Percentiles rank a stretch among this genome's conserved stretches.
Conservation (phyloP, 2,888 invertebrate genomes). For the Lumbricus terrestris region DNA sequence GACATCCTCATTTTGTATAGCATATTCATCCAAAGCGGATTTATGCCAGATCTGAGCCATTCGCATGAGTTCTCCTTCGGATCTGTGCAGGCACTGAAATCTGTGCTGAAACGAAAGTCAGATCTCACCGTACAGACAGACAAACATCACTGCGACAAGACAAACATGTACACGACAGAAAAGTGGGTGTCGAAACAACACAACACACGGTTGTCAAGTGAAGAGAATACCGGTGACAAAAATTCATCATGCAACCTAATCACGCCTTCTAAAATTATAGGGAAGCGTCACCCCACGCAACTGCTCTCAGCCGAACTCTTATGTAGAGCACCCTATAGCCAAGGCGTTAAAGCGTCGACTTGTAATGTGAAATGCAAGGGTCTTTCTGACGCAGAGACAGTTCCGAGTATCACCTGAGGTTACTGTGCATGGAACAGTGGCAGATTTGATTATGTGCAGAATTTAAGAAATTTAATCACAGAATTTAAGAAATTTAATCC, state of each 20-base stretch:
- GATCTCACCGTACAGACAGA: not conserved
- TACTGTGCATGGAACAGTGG: no score
- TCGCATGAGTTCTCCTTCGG: not conserved
- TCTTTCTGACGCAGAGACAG: no score
- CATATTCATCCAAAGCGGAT: slow-evolving; percentile 4
- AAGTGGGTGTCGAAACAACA: not conserved
- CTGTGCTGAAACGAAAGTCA: not conserved
- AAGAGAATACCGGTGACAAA: not conserved
- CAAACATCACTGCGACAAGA: slow-evolving; percentile 6
- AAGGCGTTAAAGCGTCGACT: no score
- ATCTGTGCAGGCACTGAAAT: not conserved
- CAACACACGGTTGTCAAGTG: not conserved
- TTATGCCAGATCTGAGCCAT: not conserved
- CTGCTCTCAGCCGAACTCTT: no score
- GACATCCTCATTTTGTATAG: not conserved
- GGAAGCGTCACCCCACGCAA: no score
- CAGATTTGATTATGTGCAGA: no score
- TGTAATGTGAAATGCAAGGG: no score
- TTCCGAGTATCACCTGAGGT: no score
- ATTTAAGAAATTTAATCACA: no score
- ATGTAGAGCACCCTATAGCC: no score
- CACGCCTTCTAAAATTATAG: no score
- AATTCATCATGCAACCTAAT: not conserved
- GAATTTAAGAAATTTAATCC: no score
- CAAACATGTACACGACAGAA: not conserved